phyloP scores from a whole-genome alignment of 2,797 vertebrate species.

The Tragopan temminckii region DNA sequence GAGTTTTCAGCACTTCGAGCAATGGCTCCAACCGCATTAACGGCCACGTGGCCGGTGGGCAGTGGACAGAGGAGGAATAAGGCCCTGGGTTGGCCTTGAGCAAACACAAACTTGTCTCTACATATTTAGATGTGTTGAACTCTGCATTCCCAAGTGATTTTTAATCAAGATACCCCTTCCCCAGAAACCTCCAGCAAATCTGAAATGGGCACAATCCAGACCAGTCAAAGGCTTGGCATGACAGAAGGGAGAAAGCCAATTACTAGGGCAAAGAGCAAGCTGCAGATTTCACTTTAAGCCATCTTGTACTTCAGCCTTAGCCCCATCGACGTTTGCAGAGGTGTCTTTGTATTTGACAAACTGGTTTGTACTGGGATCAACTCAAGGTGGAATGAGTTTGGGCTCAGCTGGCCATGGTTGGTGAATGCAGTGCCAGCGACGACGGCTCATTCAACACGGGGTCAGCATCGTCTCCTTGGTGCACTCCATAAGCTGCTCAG shows the following conservation, averaged over 20 bases:
- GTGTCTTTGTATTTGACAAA: not conserved
- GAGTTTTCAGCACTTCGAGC: conserved; percentile 70
- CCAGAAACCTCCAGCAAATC: conserved; percentile 51
- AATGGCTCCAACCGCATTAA: conserved; percentile 91
- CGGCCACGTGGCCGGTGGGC: conserved; percentile 82
- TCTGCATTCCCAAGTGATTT: conserved; percentile 71
- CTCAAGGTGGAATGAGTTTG: not conserved
- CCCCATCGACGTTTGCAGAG: conserved; percentile 47
- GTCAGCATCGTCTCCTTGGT: not conserved
- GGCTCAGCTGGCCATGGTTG: not conserved
- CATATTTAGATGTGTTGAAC: conserved; percentile 58
- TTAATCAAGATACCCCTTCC: conserved; percentile 64
- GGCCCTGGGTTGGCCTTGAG: conserved; percentile 23
- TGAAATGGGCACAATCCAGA: not conserved
- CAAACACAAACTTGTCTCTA: conserved; percentile 57
- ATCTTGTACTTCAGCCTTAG: conserved; percentile 66
- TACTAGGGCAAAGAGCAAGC: conserved; percentile 24
- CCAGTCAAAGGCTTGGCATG: conserved; percentile 26
- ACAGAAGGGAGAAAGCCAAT: conserved; percentile 43
- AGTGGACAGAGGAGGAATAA: conserved; percentile 81
- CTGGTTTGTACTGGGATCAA: conserved; percentile 11
- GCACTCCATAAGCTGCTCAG: conserved; percentile 38
- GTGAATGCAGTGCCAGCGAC: not conserved
- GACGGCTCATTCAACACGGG: not conserved
- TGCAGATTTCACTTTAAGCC: conserved; percentile 68